Conservation (phyloP, 2,797 vertebrate species). For the Acestrorhynchus altus region DNA sequence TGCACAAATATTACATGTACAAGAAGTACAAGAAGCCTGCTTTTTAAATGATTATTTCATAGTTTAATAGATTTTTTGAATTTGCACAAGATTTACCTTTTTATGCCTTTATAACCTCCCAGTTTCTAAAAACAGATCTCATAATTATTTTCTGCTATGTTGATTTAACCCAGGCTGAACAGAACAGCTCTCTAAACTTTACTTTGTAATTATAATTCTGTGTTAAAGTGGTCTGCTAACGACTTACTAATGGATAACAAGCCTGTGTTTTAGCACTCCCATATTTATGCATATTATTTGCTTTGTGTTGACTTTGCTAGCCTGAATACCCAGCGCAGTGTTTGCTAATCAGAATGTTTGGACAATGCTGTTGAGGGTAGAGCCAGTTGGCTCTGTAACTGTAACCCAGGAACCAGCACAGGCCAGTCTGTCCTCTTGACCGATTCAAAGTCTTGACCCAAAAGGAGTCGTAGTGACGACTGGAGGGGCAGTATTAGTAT, state of each 20-base stretch:
- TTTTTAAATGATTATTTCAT: no score
- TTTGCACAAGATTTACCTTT: no score
- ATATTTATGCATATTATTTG: slow-evolving; percentile 7
- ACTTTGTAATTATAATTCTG: not conserved
- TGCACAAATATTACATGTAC: no score
- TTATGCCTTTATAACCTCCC: no score
- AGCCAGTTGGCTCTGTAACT: slow-evolving; percentile 16
- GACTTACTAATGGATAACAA: not conserved
- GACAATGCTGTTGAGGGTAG: not conserved
- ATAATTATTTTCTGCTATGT: no score
- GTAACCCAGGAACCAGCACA: not conserved
- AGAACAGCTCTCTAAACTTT: not conserved
- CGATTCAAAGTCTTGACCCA: not conserved
- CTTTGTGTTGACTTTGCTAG: slow-evolving; percentile 16
- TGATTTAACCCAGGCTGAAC: not conserved
- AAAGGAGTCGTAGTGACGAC: not conserved
- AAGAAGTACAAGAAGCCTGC: no score
- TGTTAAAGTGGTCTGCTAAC: not conserved
- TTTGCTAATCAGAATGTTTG: slow-evolving; percentile 24
- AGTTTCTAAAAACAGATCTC: no score
- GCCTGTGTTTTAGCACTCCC: not conserved
- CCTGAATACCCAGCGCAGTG: slow-evolving; percentile 10
- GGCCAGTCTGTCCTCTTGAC: slow-evolving; percentile 28
- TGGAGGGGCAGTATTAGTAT: not conserved
- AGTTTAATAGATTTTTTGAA: no score